Evolutionary conservation across 2,888 invertebrate species (phyloP), one percentile per base, ranked within the genome.

Genomic region (Notodonta ziczac): DNA sequence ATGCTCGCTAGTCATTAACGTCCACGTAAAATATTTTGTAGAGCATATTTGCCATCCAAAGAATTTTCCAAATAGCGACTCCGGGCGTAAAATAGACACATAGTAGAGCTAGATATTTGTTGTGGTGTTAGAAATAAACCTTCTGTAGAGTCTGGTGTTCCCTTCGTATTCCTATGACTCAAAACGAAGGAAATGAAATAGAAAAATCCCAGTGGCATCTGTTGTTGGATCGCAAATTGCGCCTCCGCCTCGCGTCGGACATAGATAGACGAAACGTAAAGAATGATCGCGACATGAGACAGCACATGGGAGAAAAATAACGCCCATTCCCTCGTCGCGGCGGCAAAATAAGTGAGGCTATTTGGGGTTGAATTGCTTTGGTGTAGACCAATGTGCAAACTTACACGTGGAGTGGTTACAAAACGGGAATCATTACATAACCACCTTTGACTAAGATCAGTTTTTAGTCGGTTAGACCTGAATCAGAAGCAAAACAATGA

Each of bases 241-340:
- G 57, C 66, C 52, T 58, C 61, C 61, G 63, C 56, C 60, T 65
- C 60, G 56, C 70, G 76, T 66, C 56, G 70, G 65, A 74, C 74
- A 77, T 77, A 86, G 83, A 87, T 84, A 87, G 85, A 88, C 83
- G 84, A 84, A 87, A 84, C 81, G 84, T 93, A 91, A 93, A 90
- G 90, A 93, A 93, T 93, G 93, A 85, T 89, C 87, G 79, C 74
- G 76, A 84, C 88, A 87, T 93, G 93, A 93, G 86, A 86, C 89
- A 84, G 93, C 93, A 88, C 74, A 84, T 86, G 80, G 69, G 75
- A 76, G 82, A 84, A 86, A 86, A 89, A 87, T 85, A 87, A 81
- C 82, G 79, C 66, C 65, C 74, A 78, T 82, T 83, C 81, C 76
- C 74, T 78, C 68, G 70, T 67, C 69, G 68, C 72, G 70, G 72